Evolutionary conservation across 2,888 invertebrate genomes (phyloP), one percentile per base, ranked within the genome.

Genomic region (Ochropacha duplaris): DNA sequence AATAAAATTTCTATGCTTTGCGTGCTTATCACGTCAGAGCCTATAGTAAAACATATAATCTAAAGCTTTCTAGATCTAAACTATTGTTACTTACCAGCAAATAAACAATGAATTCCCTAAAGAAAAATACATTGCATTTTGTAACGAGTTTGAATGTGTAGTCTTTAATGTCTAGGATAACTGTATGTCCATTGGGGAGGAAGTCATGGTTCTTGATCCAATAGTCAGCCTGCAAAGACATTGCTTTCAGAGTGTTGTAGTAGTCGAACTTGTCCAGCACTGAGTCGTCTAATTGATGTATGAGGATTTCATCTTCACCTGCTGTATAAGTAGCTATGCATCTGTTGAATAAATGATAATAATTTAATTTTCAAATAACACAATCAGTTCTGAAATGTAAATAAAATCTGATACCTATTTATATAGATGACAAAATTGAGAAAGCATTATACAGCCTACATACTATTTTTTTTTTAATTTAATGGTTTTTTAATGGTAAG

Each of bases 1-100:
- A n/a, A n/a, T n/a, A n/a, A n/a, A n/a, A n/a, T n/a, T n/a, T n/a
- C n/a, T n/a, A n/a, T n/a, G n/a, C n/a, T n/a, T n/a, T n/a, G n/a
- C n/a, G n/a, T n/a, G n/a, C n/a, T n/a, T n/a, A n/a, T n/a, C n/a
- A n/a, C n/a, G n/a, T n/a, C n/a, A n/a, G n/a, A 31, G 31, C 9
- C 31, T 6, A 9, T 31, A 31, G 31, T 31, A 31, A 9, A 9
- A 31, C 8, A 31, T 5, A 11, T 24, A 24, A 24, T 24, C 5
- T n/a, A n/a, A 24, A 24, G 31, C 31, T 31, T 1, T 31, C n/a
- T n/a, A n/a, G 19, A 57, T 54, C 14, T 22, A 56, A 39, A 54
- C n/a, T n/a, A n/a, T n/a, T n/a, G 3, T 19, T 54, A 77, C 84
- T 83, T 71, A 92, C 92, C 81, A 92, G 69, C 65, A 90, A 72